Evolutionary conservation across 2,888 invertebrate species (phyloP), one percentile per base, ranked within the genome.

Genomic region (Maniola hyperantus): DNA sequence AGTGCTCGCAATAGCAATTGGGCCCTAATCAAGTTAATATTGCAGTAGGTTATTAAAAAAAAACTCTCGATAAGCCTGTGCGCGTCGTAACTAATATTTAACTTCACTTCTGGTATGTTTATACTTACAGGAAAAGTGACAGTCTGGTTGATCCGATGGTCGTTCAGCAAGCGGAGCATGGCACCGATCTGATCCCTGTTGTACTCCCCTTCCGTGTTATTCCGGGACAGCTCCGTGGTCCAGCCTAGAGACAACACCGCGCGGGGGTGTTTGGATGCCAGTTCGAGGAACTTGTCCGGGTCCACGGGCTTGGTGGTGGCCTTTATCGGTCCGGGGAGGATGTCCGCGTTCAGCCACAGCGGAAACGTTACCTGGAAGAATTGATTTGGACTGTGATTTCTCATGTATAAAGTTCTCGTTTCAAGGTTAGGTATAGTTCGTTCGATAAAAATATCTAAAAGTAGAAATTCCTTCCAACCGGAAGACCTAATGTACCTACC

Each of bases 271-370:
- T 90, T 84, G 59, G 93, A 87, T 0, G 93, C 94, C 4, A 93
- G 89, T 0, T 82, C 77, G 34, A 98, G 85, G 85, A 98, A 98
- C 67, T 81, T 76, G 5, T 79, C 81, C 0, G 95, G 87, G 78
- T 96, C 93, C 0, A 97, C 95, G 0, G 96, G 96, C 53, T 78
- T 82, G 0, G 89, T 80, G 13, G 82, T 79, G 4, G 89, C 91
- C 8, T 95, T 93, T 0, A 95, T 93, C 0, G 97, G 97, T 0
- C 98, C 98, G 0, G 89, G 80, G 0, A 97, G 86, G 72, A 98
- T 96, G 83, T 98, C 98, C 0, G 98, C 97, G 83, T 98, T 98
- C 66, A 98, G 83, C 97, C 97, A 97, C 5, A 98, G 81, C 0
- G 97, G 97, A 77, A 95, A 95, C 0, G 85, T 90, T 74, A 95